Evolutionary conservation across 2,797 vertebrate species (phyloP), one percentile per base, ranked within the genome.

Genomic region (Melanotaenia parkinsoni): DNA sequence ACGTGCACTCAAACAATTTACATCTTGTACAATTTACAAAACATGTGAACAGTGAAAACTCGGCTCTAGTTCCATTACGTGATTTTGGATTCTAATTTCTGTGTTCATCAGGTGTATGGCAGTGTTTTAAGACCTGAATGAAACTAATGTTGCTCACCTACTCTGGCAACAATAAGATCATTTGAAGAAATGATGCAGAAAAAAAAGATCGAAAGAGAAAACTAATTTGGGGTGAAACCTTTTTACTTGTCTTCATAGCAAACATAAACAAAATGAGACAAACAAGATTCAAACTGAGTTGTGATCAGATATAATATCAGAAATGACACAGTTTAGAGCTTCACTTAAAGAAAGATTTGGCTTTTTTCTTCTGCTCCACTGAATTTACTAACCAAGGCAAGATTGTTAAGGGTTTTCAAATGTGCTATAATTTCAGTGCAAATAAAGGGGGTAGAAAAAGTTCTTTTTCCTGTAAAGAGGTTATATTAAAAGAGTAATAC

Each of bases 21-120:
- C 84, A 88, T 74, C 76, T 87, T 79, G 82, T 92, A 93, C 89
- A 91, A 88, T 88, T 93, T 92, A 94, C 87, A 94, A 93, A 89
- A 85, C 91, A 0, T 3, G 43, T 78, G 86, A 79, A 86, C 90
- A 80, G 84, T 89, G 88, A 88, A 83, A 82, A 59, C 12, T 53
- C 3, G 6, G 22, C 50, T 78, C 28, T n/a, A 24, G 20, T 50
- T 59, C 35, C 22, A 9, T 30, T 45, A 45, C 76, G 61, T 58
- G 5, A n/a, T 53, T 61, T 54, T 28, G 20, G 3, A 47, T 20
- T 51, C 35, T 53, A 11, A 24, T 72, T 22, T 24, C 24, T 32
- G 35, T 61, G 43, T 70, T 70, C 8, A 10, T 67, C 58, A 12
- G 66, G 32, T 66, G 57, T 79, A 70, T 38, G 33, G 63, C 58